phyloP scores from a whole-genome alignment of 2,888 invertebrate genomes.

The Ophion slaviceki region DNA sequence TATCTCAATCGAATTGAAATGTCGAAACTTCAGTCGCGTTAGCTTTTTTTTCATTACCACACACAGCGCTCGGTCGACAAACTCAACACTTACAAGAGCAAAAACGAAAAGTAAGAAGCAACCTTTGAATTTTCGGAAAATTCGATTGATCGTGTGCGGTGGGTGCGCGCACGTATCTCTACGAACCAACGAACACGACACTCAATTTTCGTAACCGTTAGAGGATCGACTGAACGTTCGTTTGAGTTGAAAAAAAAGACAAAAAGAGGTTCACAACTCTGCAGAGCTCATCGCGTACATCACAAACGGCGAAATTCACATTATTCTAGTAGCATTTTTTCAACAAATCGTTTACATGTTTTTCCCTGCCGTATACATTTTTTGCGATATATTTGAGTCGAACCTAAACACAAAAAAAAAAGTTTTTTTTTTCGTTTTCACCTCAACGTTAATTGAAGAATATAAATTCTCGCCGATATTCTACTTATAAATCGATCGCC shows the following conservation, averaged over 20 bases:
- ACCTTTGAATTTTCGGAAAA: conserved; percentile 19
- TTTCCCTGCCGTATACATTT: background rate
- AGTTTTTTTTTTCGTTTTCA: background rate
- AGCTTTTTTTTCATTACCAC: background rate
- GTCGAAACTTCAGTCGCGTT: background rate
- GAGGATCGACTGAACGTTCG: conserved; percentile 17
- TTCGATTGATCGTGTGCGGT: conserved; percentile 3
- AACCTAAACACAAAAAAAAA: background rate
- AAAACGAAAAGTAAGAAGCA: background rate
- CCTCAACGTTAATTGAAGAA: background rate
- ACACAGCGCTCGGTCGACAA: conserved; percentile 41
- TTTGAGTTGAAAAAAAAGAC: background rate
- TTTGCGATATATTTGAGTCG: background rate
- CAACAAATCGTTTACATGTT: background rate
- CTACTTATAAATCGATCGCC: conserved; percentile 3
- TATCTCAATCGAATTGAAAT: conserved; percentile 1
- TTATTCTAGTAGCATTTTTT: background rate
- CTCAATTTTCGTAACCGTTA: conserved; percentile 11
- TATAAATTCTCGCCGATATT: background rate
- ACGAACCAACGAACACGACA: conserved; percentile 29
- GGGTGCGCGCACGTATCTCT: conserved; percentile 1
- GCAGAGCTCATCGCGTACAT: background rate
- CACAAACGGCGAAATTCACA: background rate
- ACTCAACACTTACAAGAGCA: conserved; percentile 37
- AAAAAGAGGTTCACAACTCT: background rate